Base-by-base conservation (phyloP, 2,888 invertebrate genomes). In the Sericinus montela region DNA sequence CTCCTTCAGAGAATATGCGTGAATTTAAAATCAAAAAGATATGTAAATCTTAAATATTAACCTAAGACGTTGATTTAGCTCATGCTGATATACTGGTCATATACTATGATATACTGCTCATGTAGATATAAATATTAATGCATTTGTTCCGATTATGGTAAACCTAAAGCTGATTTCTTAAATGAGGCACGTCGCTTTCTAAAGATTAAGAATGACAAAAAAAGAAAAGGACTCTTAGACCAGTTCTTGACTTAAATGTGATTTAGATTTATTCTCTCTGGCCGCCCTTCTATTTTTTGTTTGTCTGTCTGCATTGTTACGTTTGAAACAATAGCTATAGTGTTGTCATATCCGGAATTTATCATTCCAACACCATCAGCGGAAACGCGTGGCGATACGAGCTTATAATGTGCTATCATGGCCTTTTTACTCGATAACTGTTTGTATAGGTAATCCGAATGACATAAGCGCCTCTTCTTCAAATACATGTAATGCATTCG, bases 281-380 rank as follows among this genome's bases (percentile, higher is more conserved):
- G 59, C 57, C 65, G 67, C 68, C 69, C 70, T 62, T 57, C 49
- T 58, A 65, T 75, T 80, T 80, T 49, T 83, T 84, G 80, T 84
- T 63, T 65, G 75, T 76, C 76, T 73, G 65, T 67, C 63, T 73
- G 73, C 77, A 87, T 87, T 86, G 86, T 87, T 79, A 65, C 60
- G 63, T 66, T 69, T 80, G 73, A 83, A 80, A 87, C 87, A 88
- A 88, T 87, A 69, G 86, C 68, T 59, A 59, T 64, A 64, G 76
- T 73, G 67, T 72, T 72, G 80, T 78, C 81, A 80, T 83, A 83
- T 86, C 84, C 84, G 80, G 81, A 79, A 76, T 82, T 84, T 80
- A 83, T 86, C 76, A 87, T 85, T 84, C 87, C 77, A 79, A 72
- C 84, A 77, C 84, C 87, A 87, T 86, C 84, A 67, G 69, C 86